Evolutionary conservation across 2,797 vertebrate species (phyloP).

Genomic region (Cynodonichthys magdalenae): DNA sequence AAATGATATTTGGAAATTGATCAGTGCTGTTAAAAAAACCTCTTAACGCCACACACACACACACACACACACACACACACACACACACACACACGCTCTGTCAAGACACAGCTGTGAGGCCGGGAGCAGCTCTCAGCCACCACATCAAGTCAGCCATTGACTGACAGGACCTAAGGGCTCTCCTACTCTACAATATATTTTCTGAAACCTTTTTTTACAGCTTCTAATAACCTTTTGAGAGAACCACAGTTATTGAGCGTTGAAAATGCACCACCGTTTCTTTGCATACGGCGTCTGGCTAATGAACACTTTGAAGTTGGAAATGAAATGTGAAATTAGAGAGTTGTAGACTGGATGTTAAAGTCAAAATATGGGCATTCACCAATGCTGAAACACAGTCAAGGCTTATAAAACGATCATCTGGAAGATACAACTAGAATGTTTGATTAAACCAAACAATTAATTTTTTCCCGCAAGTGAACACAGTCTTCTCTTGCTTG

Average conservation of each 20-base stretch:
- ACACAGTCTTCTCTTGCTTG: no score
- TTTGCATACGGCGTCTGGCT: slow-evolving; percentile 42
- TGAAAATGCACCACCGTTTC: slow-evolving; percentile 80
- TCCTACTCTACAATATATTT: slow-evolving; percentile 65
- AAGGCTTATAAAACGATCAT: neutral
- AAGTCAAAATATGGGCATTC: neutral
- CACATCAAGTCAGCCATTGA: slow-evolving; percentile 54
- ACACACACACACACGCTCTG: slow-evolving; percentile 13
- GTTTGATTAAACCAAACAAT: no score
- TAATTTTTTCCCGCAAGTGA: no score
- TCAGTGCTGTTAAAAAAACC: neutral
- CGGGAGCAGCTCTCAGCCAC: slow-evolving; percentile 47
- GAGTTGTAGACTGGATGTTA: neutral
- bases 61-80: slow-evolving; percentile 1
- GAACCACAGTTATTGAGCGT: slow-evolving; percentile 76
- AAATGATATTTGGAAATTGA: neutral
- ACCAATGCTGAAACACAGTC: neutral
- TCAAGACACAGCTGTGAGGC: slow-evolving; percentile 67
- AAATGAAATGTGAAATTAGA: neutral
- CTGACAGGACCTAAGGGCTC: slow-evolving; percentile 65
- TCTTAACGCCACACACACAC: neutral
- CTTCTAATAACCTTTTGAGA: slow-evolving; percentile 82
- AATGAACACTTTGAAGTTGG: slow-evolving; percentile 36
- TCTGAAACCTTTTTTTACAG: slow-evolving; percentile 83
- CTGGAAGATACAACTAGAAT: no score